A percentile compares a stretch with the other conserved stretches of the same genome.
Conservation (phyloP, 2,113 vertebrate genomes). For the Channa argus region DNA sequence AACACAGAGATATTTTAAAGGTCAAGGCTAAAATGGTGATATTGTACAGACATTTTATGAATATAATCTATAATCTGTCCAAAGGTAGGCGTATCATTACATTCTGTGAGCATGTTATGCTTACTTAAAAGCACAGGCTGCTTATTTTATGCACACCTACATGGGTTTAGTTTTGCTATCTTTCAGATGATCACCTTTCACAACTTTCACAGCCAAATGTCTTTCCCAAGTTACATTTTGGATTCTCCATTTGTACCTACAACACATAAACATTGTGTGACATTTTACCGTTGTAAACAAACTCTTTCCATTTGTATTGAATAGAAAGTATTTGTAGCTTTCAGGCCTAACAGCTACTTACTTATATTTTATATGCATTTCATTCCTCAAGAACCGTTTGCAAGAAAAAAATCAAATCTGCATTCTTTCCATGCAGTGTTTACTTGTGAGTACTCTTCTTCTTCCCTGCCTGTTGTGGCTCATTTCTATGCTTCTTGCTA, state of each 20-base stretch:
- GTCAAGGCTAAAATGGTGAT: conserved; percentile 1
- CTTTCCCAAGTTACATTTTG: background rate
- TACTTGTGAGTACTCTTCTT: too few species aligned
- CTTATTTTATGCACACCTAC: background rate
- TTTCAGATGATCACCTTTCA: background rate
- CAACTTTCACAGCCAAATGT: background rate
- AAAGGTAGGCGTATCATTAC: background rate
- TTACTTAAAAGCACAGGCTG: background rate
- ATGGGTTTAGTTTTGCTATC: background rate
- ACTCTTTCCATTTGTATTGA: too few species aligned
- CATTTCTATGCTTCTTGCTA: too few species aligned
- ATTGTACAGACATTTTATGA: background rate
- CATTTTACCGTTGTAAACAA: background rate
- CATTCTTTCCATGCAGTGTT: too few species aligned
- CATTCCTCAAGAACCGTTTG: background rate
- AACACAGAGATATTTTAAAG: background rate
- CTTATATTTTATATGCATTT: too few species aligned
- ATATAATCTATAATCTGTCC: background rate
- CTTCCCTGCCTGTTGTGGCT: too few species aligned
- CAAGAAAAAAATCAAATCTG: too few species aligned
- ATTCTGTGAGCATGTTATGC: background rate
- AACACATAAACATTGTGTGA: background rate
- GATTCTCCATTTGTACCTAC: background rate
- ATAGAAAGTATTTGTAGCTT: too few species aligned
- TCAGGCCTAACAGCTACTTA: too few species aligned